Evolutionary conservation across 2,797 vertebrate genomes (phyloP), one percentile per base, ranked within the genome.

Genomic region (Sebastes matsubarae): DNA sequence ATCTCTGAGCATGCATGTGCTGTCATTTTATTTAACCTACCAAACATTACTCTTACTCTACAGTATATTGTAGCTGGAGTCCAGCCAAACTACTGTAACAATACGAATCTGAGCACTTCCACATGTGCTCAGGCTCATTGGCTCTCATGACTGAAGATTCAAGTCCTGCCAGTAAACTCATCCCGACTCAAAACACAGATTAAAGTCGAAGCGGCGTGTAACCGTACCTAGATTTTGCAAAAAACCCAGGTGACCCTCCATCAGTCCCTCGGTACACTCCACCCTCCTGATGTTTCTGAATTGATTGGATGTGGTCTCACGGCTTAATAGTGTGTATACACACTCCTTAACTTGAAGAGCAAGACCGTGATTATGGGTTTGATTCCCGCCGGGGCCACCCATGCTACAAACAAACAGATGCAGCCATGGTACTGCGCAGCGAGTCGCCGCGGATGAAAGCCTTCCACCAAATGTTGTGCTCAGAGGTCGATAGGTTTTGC

Each of bases 341-440:
- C 75, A 75, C 82, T 80, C 81, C 90, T 93, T 92, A 79, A 93
- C 92, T 92, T 90, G 72, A 86, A 87, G 70, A 80, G 80, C 67
- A 54, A 73, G 85, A 77, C 85, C 83, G 68, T 92, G 92, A 94
- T 94, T 92, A 89, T 82, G 82, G 88, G 87, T 84, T 85, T 87
- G 89, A 92, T 80, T 91, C 52, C 83, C 29, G 61, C 82, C 42
- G 85, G 75, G 92, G 91, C 93, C 94, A 94, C 94, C 92, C 92
- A 91, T 68, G 87, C 83, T 94, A 92, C 92, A 91, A 93, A 92
- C 89, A 91, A 89, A 91, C 86, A 86, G 67, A 67, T 73, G 88
- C 75, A 79, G 86, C 82, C 75, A 72, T 73, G 77, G 85, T 32
- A 65, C 76, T 77, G 82, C 81, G 82, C 80, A 34, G 84, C 64